A percentile compares a stretch with the other conserved stretches of the same genome.
Conservation (phyloP, 1,140 invertebrate genomes). For the Drosophila truncata region DNA sequence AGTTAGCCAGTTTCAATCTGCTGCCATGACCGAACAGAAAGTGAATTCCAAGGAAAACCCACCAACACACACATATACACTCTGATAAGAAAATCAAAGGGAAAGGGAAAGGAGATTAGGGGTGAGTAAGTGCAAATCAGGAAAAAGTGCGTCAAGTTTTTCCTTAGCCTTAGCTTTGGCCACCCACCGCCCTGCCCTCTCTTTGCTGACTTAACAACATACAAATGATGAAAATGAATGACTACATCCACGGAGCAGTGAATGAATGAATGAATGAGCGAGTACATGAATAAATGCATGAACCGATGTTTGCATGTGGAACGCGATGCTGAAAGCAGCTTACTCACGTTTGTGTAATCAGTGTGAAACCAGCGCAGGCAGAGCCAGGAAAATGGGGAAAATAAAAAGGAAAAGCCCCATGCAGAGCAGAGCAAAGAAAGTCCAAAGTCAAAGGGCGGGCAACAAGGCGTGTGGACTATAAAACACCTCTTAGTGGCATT, state of each 20-base stretch:
- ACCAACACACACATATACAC: constrained; percentile 27
- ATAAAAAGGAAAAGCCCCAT: constrained; percentile 13
- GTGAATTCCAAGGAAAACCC: constrained; percentile 31
- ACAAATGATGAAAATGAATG: constrained; percentile 83
- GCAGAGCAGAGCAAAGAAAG: constrained; percentile 21
- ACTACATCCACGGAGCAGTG: constrained; percentile 60
- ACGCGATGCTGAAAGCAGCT: constrained; percentile 79
- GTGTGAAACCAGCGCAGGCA: constrained; percentile 69
- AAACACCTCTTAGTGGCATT: constrained; percentile 5
- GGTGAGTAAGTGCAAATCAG: constrained; percentile 70
- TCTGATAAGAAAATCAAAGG: constrained; percentile 69
- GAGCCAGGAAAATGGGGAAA: constrained; percentile 38
- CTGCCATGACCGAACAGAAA: constrained; percentile 40
- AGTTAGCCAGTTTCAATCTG: constrained; percentile 43
- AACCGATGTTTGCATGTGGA: constrained; percentile 78
- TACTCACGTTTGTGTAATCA: constrained; percentile 83
- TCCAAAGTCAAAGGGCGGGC: constrained; percentile 8
- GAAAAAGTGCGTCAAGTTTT: constrained; percentile 74
- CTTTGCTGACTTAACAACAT: constrained; percentile 79
- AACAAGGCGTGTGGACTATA: constrained; percentile 2
- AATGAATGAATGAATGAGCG: constrained; percentile 56
- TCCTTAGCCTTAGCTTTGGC: constrained; percentile 1
- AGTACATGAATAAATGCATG: constrained; percentile 78
- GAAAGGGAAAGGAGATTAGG: constrained; percentile 13
- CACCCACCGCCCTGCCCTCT: neutral